Base-by-base conservation (phyloP, 2,888 invertebrate genomes). In the Norana najaformis region DNA sequence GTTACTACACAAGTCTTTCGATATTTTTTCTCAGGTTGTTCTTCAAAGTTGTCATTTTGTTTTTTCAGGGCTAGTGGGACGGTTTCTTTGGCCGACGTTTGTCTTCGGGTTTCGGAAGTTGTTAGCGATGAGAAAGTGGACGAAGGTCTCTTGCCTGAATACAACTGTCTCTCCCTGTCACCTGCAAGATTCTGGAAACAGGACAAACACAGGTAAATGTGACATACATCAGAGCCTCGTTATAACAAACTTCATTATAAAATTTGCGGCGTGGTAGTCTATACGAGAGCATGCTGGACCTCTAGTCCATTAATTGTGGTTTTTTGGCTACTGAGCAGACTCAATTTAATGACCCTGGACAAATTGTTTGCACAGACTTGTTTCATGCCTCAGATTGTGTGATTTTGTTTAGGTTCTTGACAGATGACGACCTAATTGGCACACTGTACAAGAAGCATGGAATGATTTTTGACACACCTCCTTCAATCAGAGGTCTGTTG, bases 131-230 rank as follows among this genome's bases (percentile, higher is more conserved):
- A 95, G 23, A 92, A 92, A 34, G 92, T 92, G 41, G 90, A 93
- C 30, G 92, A 93, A 41, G 92, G 92, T 47, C 91, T 94, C 88
- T 96, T 99, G 92, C 98, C 99, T 0, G 97, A 98, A 94, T 98
- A 98, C 94, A 97, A 97, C 94, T 99, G 99, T 95, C 96, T 99
- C 39, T 95, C 98, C 83, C 95, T 99, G 18, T 98, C 98, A 0
- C 99, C 98, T 0, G 98, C 98, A 14, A 98, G 98, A 95, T 96
- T 99, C 91, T 99, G 99, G 99, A 96, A 92, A 16, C 92, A 92
- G 53, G 93, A 94, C 89, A 91, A 90, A 41, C 30, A 38, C 36
- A 82, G 38, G 91, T 91, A 36, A 88, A 88, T 88, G 88, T 30
- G n/a, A 41, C 6, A 47, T 47, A 47, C 8, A 47, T 18, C 23